Evolutionary conservation across 2,113 vertebrate species (phyloP).

Genomic region (Rhombomys opimus): DNA sequence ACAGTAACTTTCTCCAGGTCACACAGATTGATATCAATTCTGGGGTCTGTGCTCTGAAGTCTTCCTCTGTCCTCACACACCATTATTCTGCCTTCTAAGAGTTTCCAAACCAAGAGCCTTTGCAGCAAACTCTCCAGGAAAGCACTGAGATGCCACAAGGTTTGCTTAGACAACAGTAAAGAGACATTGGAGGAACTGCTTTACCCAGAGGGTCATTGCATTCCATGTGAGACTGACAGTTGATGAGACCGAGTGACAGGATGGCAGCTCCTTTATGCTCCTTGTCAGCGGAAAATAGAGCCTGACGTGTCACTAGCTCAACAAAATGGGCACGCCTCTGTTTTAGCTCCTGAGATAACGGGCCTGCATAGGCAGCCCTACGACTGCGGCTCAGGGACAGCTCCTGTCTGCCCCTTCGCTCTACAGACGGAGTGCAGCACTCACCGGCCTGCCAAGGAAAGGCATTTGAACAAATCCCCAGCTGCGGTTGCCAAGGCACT

Average conservation of each 20-base stretch:
- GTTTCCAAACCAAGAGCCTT: background rate
- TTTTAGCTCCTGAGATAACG: background rate
- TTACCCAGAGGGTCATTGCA: background rate
- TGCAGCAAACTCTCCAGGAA: background rate
- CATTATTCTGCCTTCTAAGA: background rate
- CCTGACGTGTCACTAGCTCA: background rate
- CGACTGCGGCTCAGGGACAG: background rate
- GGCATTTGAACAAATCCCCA: background rate
- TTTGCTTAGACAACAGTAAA: background rate
- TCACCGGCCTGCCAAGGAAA: background rate
- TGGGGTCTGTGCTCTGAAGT: background rate
- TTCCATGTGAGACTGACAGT: background rate
- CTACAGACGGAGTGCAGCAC: background rate
- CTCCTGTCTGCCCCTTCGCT: background rate
- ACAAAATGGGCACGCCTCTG: background rate
- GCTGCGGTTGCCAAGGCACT: background rate
- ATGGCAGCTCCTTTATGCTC: background rate
- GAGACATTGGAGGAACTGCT: background rate
- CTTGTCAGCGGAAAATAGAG: background rate
- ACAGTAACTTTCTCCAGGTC: background rate
- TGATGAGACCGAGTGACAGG: background rate
- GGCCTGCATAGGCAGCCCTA: too few relatives aligned
- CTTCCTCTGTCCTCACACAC: background rate
- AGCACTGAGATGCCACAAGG: rapidly evolving
- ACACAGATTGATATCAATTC: background rate